phyloP scores from a whole-genome alignment of 2,888 invertebrate species.

The Timandra comae region DNA sequence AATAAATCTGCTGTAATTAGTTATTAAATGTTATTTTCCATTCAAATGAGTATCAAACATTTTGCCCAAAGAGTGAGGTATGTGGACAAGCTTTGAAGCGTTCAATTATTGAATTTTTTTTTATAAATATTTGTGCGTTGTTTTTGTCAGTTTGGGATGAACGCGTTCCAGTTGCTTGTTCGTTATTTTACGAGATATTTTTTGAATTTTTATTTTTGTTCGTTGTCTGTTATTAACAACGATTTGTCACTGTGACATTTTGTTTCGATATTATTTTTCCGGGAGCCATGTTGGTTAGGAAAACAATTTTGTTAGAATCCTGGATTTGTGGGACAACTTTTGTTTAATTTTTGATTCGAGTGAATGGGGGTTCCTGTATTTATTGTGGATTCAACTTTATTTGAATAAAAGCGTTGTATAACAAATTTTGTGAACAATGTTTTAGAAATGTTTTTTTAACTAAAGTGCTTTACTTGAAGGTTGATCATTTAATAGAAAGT shows the following conservation, averaged over 20 bases:
- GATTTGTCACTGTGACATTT: slow-evolving; percentile 20
- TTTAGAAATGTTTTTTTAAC: too few species aligned
- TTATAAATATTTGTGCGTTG: slow-evolving; percentile 18
- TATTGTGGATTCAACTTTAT: too few species aligned
- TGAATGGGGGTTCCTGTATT: too few species aligned
- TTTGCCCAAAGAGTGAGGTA: background rate
- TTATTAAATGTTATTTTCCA: too few species aligned
- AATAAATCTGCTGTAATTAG: too few species aligned
- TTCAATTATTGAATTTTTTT: slow-evolving; percentile 21
- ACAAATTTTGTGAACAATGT: too few species aligned
- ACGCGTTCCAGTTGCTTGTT: slow-evolving; percentile 6
- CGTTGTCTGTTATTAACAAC: slow-evolving; percentile 18
- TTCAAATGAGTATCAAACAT: too few species aligned
- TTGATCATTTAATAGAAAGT: too few species aligned
- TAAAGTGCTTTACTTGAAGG: too few species aligned
- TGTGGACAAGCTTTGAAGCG: slow-evolving; percentile 11
- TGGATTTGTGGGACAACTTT: slow-evolving; percentile 7
- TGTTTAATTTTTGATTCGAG: too few species aligned
- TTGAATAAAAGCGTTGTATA: too few species aligned
- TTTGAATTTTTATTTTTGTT: slow-evolving; percentile 9
- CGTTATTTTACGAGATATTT: slow-evolving; percentile 6
- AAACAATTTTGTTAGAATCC: slow-evolving; percentile 12
- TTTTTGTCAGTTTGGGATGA: slow-evolving; percentile 8
- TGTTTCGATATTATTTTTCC: slow-evolving; percentile 19
- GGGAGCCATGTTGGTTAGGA: slow-evolving; percentile 12